Conservation (phyloP, 2,113 vertebrate genomes). For the Vanacampus margaritifer region DNA sequence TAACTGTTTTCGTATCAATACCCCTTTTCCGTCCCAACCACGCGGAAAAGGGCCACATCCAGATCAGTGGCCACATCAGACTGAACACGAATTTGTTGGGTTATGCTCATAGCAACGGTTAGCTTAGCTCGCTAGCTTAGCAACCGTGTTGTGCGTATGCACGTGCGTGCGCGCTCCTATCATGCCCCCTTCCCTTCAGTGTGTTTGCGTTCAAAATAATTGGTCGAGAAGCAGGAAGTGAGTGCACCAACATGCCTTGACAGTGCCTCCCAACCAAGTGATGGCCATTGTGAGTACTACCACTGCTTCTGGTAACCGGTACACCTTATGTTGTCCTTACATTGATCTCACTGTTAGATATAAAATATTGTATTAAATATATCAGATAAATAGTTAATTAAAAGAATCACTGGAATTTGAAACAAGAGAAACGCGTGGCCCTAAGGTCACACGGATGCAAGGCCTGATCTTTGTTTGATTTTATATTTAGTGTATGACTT, state of each 20-base stretch:
- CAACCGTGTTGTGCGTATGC: neutral
- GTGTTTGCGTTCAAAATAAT: conserved; percentile 74
- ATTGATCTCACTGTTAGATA: neutral
- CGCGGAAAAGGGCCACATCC: neutral
- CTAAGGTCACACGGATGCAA: neutral
- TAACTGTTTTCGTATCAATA: neutral
- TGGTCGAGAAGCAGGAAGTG: conserved; percentile 51
- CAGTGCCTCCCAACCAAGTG: neutral
- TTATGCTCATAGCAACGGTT: neutral
- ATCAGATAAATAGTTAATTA: neutral
- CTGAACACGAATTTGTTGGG: neutral
- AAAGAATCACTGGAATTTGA: conserved; percentile 7
- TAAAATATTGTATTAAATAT: neutral
- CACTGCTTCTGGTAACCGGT: neutral
- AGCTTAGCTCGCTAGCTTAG: neutral
- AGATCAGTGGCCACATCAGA: neutral
- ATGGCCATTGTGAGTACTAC: neutral
- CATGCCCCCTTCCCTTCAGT: conserved; percentile 22
- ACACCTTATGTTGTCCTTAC: neutral
- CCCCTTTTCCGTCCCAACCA: neutral
- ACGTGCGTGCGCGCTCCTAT: conserved; percentile 8
- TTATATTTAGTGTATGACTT: conserved; percentile 48
- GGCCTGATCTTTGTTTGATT: conserved; percentile 21
- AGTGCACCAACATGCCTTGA: neutral
- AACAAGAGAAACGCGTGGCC: conserved; percentile 18